These are phyloP conservation scores for Phyllotreta striolata DNA, from an alignment of 2,888 invertebrate genomes.

Conservation along the genomic window DNA sequence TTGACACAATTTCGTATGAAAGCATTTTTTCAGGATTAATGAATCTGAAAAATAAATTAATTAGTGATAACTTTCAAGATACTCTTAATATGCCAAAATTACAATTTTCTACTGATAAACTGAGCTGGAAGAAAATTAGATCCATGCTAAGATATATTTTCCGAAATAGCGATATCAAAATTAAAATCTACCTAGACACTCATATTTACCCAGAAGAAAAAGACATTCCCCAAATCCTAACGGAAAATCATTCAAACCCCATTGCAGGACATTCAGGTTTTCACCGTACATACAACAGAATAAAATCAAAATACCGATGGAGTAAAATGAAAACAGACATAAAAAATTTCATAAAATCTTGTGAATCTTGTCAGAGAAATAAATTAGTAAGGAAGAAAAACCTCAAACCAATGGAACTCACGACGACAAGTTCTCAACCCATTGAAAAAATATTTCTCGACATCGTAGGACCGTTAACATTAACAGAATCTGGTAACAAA, in stretches of 20 bases:
- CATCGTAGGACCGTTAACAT: slow-evolving; percentile 46
- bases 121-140: slow-evolving; percentile 4
- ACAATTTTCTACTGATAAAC: not conserved
- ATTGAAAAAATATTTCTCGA: slow-evolving; percentile 45
- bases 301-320: slow-evolving; percentile 43
- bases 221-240: slow-evolving; percentile 6
- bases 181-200: slow-evolving; percentile 5
- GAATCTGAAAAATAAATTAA: not conserved
- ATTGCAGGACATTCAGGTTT: slow-evolving; percentile 3
- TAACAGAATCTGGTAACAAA: slow-evolving; percentile 40
- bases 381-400: slow-evolving; percentile 38
- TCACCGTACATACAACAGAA: slow-evolving; percentile 38
- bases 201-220: not conserved
- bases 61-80: not conserved
- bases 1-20: not conserved
- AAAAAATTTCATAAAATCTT: slow-evolving; percentile 48
- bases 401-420: slow-evolving; percentile 14
- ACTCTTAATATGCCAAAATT: not conserved
- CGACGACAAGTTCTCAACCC: slow-evolving; percentile 28
- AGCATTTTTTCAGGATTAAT: not conserved
- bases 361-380: slow-evolving; percentile 51
- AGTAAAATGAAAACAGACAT: slow-evolving; percentile 52
- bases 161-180: not conserved
- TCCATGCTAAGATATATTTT: slow-evolving; percentile 11
- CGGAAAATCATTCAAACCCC: slow-evolving; percentile 12